These are phyloP conservation scores for Plestiodon gilberti DNA, from an alignment of 2,113 vertebrate genomes.

Conservation along the genomic window DNA sequence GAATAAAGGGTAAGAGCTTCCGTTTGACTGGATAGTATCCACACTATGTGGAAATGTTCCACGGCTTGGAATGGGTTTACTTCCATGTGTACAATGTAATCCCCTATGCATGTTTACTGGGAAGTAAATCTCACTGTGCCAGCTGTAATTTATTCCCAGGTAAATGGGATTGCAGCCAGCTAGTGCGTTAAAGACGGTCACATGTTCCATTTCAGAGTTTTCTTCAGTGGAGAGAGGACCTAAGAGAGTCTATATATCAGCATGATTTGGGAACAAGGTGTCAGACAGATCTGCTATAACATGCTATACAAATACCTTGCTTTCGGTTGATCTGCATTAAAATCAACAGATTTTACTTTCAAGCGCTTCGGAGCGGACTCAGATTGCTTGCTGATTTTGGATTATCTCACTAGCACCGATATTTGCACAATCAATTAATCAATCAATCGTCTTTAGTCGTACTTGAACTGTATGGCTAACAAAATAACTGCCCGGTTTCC, in stretches of 20 bases:
- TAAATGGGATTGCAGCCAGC: neutral
- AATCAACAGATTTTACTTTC: neutral
- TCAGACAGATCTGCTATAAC: neutral
- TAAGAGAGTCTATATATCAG: neutral
- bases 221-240: neutral
- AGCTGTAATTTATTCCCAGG: too few species aligned
- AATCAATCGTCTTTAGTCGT: neutral
- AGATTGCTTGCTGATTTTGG: neutral
- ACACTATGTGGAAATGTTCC: neutral
- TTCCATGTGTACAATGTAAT: too few species aligned
- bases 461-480: neutral
- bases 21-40: neutral
- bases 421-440: neutral
- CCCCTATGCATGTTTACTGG: too few species aligned
- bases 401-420: too few species aligned
- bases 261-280: neutral
- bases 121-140: too few species aligned
- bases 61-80: too few species aligned
- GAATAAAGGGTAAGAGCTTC: neutral
- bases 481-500: neutral
- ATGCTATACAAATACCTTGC: neutral
- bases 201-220: neutral
- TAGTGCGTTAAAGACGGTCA: too few species aligned
- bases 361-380: too few species aligned
- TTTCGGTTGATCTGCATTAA: neutral